phyloP scores from a whole-genome alignment of 2,888 invertebrate species.

The Megalurothrips usitatus region DNA sequence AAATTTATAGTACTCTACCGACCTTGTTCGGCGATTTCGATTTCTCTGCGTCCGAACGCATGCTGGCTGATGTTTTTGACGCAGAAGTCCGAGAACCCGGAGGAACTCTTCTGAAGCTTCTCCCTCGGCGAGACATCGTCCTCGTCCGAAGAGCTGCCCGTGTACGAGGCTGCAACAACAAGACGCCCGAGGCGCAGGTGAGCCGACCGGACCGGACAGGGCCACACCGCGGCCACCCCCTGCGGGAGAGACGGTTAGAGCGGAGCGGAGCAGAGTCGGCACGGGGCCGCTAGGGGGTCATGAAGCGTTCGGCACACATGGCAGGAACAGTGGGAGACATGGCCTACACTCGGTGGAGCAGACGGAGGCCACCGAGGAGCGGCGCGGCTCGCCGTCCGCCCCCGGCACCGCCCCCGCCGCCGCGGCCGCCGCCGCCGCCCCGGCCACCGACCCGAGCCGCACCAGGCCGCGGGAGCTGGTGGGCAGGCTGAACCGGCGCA shows the following conservation, averaged over 20 bases:
- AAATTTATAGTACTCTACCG: constrained; percentile 35
- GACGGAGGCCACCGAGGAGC: constrained; percentile 43
- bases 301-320: constrained; percentile 31
- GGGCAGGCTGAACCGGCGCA: constrained; percentile 21
- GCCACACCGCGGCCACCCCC: no score
- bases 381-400: constrained; percentile 33
- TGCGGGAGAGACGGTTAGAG: no score
- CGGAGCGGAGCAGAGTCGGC: no score
- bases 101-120: constrained; percentile 81
- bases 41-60: constrained; percentile 90
- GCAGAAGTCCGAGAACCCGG: constrained; percentile 85
- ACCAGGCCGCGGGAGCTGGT: constrained; percentile 15
- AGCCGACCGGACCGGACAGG: no score
- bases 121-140: constrained; percentile 92
- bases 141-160: constrained; percentile 87
- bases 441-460: neutral
- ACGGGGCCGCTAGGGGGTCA: no score
- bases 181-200: no score
- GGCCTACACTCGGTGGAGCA: constrained; percentile 41
- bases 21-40: constrained; percentile 96
- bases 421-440: neutral
- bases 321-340: constrained; percentile 38
- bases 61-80: constrained; percentile 90
- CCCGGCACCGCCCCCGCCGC: neutral
- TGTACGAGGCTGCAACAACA: constrained; percentile 54